These are phyloP conservation scores for Pseudochromis fuscus DNA, from an alignment of 2,797 vertebrate genomes.

Conservation along the genomic window DNA sequence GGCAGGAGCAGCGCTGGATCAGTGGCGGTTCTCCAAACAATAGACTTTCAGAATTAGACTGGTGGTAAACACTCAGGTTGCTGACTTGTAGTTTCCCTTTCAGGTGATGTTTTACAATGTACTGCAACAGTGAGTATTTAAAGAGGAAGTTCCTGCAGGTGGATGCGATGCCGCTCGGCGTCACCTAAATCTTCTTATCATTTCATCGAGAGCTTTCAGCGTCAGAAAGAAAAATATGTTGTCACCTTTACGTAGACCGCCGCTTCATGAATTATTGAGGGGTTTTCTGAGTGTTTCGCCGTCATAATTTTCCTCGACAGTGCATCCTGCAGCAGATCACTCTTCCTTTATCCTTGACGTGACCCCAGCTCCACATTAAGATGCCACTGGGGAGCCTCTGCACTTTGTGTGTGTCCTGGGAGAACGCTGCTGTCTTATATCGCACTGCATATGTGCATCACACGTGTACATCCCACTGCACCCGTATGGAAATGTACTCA, in stretches of 20 bases:
- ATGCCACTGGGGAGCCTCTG: conserved; percentile 47
- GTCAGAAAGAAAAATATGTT: neutral
- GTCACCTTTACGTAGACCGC: conserved; percentile 4
- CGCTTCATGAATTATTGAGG: conserved; percentile 58
- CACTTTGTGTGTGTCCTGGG: conserved; percentile 18
- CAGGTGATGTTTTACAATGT: conserved; percentile 9
- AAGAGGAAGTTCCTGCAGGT: neutral
- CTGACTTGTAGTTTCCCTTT: conserved; percentile 27
- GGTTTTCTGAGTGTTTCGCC: conserved; percentile 28
- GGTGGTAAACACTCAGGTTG: conserved; percentile 2
- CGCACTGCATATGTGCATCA: neutral
- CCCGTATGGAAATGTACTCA: neutral
- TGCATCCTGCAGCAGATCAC: conserved; percentile 33
- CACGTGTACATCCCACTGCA: neutral
- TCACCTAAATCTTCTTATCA: neutral
- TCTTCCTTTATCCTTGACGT: conserved; percentile 60
- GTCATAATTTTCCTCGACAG: conserved; percentile 33
- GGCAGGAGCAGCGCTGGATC: neutral
- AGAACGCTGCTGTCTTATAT: conserved; percentile 15
- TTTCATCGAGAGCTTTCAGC: neutral
- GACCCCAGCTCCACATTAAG: conserved; percentile 66
- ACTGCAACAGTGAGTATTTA: neutral
- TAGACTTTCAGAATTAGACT: conserved; percentile 12
- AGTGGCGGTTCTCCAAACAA: conserved; percentile 22
- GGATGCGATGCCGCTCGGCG: neutral